Percentiles rank a stretch among this genome's conserved stretches.
phyloP scores from a whole-genome alignment of 2,797 vertebrate genomes.

The Phyllotis vaccarum region DNA sequence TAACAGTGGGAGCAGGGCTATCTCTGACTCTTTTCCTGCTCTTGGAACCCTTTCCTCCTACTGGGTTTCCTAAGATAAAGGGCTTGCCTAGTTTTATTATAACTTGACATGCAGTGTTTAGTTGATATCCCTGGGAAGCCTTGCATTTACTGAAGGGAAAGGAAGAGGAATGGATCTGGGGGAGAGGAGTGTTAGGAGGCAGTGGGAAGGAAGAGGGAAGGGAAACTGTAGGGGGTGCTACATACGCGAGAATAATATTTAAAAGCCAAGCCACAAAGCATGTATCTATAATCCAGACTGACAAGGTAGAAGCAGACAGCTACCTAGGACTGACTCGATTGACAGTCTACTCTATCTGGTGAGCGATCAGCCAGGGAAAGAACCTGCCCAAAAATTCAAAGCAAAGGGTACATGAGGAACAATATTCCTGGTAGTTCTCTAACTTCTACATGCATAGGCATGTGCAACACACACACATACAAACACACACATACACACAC shows the following conservation, averaged over 20 bases:
- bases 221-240: background rate
- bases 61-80: background rate
- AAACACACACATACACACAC: background rate
- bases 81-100: background rate
- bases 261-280: background rate
- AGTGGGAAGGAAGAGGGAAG: background rate
- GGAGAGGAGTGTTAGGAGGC: background rate
- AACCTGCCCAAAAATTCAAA: background rate
- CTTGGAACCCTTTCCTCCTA: background rate
- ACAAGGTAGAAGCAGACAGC: too few species aligned
- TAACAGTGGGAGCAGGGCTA: background rate
- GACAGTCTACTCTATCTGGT: background rate
- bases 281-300: background rate
- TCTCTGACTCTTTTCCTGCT: background rate
- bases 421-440: background rate
- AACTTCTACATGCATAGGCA: background rate
- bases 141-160: background rate
- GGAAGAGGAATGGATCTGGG: background rate
- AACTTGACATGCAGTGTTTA: background rate
- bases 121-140: background rate
- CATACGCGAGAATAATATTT: background rate
- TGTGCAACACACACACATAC: background rate
- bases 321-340: background rate
- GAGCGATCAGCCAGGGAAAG: background rate
- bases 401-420: background rate